Evolutionary conservation across 2,797 vertebrate species (phyloP).

Genomic region (Propithecus deckenii): DNA sequence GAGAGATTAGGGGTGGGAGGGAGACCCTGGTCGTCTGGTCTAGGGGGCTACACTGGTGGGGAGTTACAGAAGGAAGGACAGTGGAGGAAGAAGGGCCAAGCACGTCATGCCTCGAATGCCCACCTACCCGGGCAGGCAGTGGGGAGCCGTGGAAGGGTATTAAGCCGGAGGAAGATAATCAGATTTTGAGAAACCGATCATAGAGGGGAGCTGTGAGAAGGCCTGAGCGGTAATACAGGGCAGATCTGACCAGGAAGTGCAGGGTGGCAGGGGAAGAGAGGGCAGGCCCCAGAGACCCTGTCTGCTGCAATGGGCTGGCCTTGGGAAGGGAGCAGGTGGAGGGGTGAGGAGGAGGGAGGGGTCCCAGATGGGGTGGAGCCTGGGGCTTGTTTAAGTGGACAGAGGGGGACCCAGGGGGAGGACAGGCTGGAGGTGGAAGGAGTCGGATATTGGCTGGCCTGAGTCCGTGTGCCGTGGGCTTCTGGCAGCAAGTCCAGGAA

Average conservation of each 20-base stretch:
- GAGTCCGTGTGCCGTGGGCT: background rate
- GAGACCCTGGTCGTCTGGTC: background rate
- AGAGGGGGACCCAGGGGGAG: background rate
- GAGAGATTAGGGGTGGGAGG: background rate
- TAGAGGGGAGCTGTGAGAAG: background rate
- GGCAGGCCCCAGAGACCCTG: background rate
- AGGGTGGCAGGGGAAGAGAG: background rate
- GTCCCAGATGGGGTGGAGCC: background rate
- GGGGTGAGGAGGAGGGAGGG: background rate
- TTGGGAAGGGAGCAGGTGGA: background rate
- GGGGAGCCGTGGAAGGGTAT: background rate
- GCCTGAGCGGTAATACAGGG: background rate
- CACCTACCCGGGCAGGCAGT: background rate
- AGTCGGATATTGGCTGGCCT: background rate
- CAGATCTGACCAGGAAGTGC: background rate
- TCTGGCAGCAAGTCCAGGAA: conserved; percentile 34
- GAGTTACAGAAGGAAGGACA: background rate
- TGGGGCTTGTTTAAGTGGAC: background rate
- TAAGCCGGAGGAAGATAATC: background rate
- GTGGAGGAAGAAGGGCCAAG: background rate
- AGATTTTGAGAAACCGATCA: background rate
- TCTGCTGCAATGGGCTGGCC: background rate
- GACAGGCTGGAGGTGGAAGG: background rate
- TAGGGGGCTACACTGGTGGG: background rate
- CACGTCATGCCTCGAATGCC: background rate